Evolutionary conservation across 1,140 invertebrate species (phyloP).

Genomic region (Bombus confusus): DNA sequence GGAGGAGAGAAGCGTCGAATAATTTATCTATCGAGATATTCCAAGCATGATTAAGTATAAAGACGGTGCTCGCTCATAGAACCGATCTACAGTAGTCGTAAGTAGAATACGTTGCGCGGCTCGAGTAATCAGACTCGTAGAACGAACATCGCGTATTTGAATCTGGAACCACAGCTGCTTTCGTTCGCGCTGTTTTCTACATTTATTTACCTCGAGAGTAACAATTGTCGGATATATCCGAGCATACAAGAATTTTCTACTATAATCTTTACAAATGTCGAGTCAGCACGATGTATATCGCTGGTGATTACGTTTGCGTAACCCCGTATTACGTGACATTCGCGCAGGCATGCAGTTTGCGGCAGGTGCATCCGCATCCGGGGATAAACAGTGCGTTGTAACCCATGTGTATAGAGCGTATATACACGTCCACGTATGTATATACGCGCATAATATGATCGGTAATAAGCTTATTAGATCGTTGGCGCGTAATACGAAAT

Average conservation of each 20-base stretch:
- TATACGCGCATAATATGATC: not conserved
- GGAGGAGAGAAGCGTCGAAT: not conserved
- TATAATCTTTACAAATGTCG: conserved; percentile 5
- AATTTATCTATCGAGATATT: not conserved
- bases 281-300: not conserved
- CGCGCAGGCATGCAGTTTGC: conserved; percentile 17
- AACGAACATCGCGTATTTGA: not conserved
- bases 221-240: too few relatives aligned
- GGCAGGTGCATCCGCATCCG: conserved; percentile 51
- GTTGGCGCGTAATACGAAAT: not conserved
- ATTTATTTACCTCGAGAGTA: not conserved
- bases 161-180: not conserved
- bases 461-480: conserved; percentile 9
- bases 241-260: not conserved
- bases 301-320: conserved; percentile 7
- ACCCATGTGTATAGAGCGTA: too few relatives aligned
- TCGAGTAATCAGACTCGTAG: not conserved
- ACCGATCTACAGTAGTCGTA: not conserved
- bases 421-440: not conserved
- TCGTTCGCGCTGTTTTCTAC: too few relatives aligned
- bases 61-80: not conserved
- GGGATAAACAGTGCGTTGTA: conserved; percentile 18
- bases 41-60: not conserved
- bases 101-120: too few relatives aligned
- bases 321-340: conserved; percentile 14